Conservation (phyloP, 1,140 invertebrate genomes). For the Heliothis virescens region DNA sequence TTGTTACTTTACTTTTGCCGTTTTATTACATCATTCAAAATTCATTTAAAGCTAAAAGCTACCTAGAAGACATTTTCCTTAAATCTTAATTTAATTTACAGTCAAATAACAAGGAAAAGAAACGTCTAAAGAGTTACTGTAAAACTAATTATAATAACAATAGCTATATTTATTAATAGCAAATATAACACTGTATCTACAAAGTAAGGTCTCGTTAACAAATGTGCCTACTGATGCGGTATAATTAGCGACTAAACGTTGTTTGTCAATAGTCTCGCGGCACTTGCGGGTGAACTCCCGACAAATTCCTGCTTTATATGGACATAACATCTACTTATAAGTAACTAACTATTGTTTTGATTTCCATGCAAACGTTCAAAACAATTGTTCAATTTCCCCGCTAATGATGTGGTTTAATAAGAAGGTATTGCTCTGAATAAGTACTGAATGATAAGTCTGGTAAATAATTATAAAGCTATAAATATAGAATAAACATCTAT, state of each 20-base stretch:
- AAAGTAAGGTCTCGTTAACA: background rate
- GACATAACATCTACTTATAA: background rate
- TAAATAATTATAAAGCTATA: too few relatives aligned
- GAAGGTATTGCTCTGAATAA: too few relatives aligned
- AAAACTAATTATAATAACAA: too few relatives aligned
- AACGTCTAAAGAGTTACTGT: too few relatives aligned
- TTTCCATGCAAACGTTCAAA: background rate
- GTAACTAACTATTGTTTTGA: conserved; percentile 1
- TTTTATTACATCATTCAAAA: too few relatives aligned
- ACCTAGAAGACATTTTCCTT: too few relatives aligned
- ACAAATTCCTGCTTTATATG: background rate
- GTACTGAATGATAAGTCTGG: too few relatives aligned
- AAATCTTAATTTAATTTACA: background rate
- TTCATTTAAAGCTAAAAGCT: too few relatives aligned
- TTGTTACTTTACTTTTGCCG: too few relatives aligned
- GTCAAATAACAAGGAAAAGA: background rate
- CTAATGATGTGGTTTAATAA: conserved; percentile 6
- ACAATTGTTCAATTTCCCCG: background rate
- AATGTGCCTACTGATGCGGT: background rate
- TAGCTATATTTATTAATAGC: too few relatives aligned
- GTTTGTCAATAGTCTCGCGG: background rate
- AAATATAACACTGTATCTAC: too few relatives aligned
- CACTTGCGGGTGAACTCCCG: conserved; percentile 13
- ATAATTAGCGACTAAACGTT: conserved; percentile 1
- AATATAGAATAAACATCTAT: too few relatives aligned